These are phyloP conservation scores for Podarcis siculus DNA, from an alignment of 2,797 vertebrate species.

Conservation along the genomic window DNA sequence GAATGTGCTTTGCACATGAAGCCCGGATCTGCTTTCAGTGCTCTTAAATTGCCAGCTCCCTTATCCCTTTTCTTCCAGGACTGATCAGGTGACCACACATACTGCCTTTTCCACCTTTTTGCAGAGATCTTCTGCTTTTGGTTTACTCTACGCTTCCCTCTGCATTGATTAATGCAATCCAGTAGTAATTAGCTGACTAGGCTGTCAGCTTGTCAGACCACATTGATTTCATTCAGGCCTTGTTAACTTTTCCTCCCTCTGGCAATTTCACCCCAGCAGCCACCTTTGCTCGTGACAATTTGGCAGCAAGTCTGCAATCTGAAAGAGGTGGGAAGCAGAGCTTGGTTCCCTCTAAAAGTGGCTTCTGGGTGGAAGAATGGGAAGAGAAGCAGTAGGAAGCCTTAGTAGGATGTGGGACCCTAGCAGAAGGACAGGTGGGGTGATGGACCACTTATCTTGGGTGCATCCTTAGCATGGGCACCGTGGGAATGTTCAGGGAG, in stretches of 20 bases:
- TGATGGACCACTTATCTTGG: neutral
- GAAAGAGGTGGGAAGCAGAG: neutral
- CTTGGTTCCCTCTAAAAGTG: neutral
- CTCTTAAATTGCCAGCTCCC: neutral
- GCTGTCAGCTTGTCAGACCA: slow-evolving; percentile 29
- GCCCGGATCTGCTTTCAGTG: neutral
- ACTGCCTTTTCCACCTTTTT: neutral
- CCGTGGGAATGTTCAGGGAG: too few species aligned
- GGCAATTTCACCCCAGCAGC: slow-evolving; percentile 14
- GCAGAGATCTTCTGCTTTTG: neutral
- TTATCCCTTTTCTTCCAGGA: neutral
- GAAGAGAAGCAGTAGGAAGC: neutral
- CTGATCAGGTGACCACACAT: neutral
- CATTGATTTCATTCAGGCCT: slow-evolving; percentile 36
- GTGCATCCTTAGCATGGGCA: neutral
- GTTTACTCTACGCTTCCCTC: neutral
- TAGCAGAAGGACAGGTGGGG: neutral
- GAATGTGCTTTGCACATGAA: too few species aligned
- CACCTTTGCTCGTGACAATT: slow-evolving; percentile 15
- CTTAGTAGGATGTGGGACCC: neutral
- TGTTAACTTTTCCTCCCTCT: slow-evolving; percentile 18
- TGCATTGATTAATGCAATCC: slow-evolving; percentile 29
- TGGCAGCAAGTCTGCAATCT: neutral
- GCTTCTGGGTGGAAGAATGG: neutral
- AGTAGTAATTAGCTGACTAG: slow-evolving; percentile 13